Percentiles rank a stretch among this genome's conserved stretches.
Evolutionary conservation across 1,140 invertebrate genomes (phyloP).

Genomic region (Drosophila arawakana): DNA sequence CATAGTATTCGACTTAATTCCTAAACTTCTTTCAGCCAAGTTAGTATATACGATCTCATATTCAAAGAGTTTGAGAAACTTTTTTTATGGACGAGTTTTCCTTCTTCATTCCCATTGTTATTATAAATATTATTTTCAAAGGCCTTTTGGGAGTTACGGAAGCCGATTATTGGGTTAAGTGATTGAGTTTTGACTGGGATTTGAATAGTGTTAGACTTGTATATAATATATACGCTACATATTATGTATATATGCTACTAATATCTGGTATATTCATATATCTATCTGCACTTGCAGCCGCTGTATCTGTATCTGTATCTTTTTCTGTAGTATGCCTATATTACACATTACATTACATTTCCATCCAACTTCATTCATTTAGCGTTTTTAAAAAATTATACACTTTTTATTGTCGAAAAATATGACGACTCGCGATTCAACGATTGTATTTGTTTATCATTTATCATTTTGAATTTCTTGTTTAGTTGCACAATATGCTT

Average conservation of each 20-base stretch:
- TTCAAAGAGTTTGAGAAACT: slow-evolving; percentile 27
- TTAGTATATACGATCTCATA: slow-evolving; percentile 4
- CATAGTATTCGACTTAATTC: not conserved
- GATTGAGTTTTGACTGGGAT: slow-evolving; percentile 33
- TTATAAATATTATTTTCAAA: slow-evolving; percentile 21
- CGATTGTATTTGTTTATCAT: slow-evolving; percentile 55
- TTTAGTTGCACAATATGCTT: slow-evolving; percentile 47
- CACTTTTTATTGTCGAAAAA: slow-evolving; percentile 75
- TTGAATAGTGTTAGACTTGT: not conserved
- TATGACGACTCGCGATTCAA: slow-evolving; percentile 69
- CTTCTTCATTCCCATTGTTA: slow-evolving; percentile 14
- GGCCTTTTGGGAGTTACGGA: slow-evolving; percentile 18
- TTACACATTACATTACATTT: slow-evolving; percentile 44
- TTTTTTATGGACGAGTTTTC: slow-evolving; percentile 64
- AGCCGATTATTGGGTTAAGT: slow-evolving; percentile 43
- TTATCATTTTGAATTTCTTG: slow-evolving; percentile 32
- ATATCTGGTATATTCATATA: slow-evolving; percentile 39
- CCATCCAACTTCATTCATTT: slow-evolving; percentile 16
- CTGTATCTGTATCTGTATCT: slow-evolving; percentile 2
- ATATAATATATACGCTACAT: slow-evolving; percentile 2
- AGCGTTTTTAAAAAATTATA: slow-evolving; percentile 60
- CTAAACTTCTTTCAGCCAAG: not conserved
- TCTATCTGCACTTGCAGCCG: slow-evolving; percentile 24
- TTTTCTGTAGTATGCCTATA: slow-evolving; percentile 58
- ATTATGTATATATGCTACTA: slow-evolving; percentile 18